These are phyloP conservation scores for Empis stercorea DNA, from an alignment of 2,888 invertebrate genomes.

Conservation along the genomic window DNA sequence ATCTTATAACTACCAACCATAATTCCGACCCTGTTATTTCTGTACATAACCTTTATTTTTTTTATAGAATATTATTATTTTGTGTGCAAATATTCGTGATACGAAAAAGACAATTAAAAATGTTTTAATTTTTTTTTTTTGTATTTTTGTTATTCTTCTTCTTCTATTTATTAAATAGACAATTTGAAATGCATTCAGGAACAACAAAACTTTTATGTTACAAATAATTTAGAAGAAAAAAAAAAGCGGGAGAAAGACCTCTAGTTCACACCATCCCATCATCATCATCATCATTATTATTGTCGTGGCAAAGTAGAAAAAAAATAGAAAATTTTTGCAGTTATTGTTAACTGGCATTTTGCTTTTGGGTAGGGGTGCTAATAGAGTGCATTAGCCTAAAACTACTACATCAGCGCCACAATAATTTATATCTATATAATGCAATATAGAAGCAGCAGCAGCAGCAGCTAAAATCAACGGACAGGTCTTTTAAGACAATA, in stretches of 20 bases:
- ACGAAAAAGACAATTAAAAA: background rate
- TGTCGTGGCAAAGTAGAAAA: background rate
- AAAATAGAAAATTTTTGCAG: no score
- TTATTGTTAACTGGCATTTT: no score
- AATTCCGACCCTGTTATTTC: no score
- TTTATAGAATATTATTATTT: background rate
- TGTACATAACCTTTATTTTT: background rate
- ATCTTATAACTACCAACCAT: no score
- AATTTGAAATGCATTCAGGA: no score
- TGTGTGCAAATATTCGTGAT: background rate
- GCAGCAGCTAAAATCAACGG: background rate
- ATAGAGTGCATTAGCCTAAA: no score
- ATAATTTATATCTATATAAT: background rate
- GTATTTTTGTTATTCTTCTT: no score
- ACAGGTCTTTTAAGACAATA: constrained; percentile 25
- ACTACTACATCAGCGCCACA: background rate
- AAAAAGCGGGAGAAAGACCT: background rate
- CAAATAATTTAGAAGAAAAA: background rate
- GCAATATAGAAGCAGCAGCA: background rate
- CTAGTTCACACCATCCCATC: background rate
- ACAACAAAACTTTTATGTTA: no score
- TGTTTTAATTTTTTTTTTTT: background rate
- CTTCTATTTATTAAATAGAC: no score
- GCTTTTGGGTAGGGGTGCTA: no score
- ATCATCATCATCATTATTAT: background rate